Evolutionary conservation across 2,888 invertebrate genomes (phyloP).

Genomic region (Aelia acuminata): DNA sequence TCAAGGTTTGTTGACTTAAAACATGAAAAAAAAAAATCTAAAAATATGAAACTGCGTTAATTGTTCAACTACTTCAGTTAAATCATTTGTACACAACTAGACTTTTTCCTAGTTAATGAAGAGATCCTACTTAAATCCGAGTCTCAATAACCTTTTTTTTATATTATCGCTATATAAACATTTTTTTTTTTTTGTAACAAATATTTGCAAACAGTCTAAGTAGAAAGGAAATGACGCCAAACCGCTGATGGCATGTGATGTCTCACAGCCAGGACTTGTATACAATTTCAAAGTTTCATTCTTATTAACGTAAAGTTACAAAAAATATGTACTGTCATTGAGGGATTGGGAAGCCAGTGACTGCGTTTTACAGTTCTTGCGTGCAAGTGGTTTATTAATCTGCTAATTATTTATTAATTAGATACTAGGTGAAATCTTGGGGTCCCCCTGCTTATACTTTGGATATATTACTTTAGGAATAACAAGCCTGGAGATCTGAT

Average conservation of each 20-base stretch:
- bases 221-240: neutral
- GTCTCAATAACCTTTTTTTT: neutral
- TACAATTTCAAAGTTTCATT: neutral
- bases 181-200: neutral
- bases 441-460: no score
- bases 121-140: neutral
- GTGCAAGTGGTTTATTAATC: no score
- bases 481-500: no score
- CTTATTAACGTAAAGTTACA: neutral
- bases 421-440: no score
- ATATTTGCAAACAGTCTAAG: conserved; percentile 2
- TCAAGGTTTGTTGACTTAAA: no score
- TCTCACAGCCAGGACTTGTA: neutral
- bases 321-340: no score
- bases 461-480: no score
- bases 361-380: no score
- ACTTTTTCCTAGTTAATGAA: neutral
- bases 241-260: neutral
- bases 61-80: neutral
- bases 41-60: no score
- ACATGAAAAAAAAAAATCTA: no score
- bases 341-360: no score
- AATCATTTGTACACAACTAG: neutral
- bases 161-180: neutral
- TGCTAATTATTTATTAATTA: no score